Evolutionary conservation across 1,140 invertebrate genomes (phyloP), one percentile per base, ranked within the genome.

Genomic region (Lanistes nyassanus): DNA sequence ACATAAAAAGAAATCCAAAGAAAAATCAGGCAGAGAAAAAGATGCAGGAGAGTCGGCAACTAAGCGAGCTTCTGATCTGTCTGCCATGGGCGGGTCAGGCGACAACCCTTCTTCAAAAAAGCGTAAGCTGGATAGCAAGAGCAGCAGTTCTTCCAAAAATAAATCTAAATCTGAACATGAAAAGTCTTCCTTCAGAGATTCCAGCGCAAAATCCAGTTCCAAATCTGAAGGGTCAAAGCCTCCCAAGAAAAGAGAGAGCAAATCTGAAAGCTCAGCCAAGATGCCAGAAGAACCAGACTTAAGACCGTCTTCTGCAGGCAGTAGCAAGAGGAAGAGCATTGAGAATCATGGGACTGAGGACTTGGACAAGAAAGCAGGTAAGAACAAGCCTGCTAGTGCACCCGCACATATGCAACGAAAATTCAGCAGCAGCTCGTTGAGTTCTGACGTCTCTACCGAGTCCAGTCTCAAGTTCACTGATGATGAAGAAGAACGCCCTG

Each of bases 391-490:
- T 16, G 4, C 31, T n/a, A 26, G 19, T 19, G 16, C 13, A 21
- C 29, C 53, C 31, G 42, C 29, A n/a, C 31, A 58, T 34, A 31
- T n/a, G 6, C 23, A 4, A 6, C 31, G 70, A 7, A 72, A 55
- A 21, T 42, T n/a, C 34, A 72, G 70, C 47, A 9, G 3, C 51
- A 36, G 70, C 42, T 72, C 70, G 31, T 23, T 21, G 26, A 72
- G 53, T 60, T 72, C 70, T 16, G 26, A 9, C 0, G 55, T 72
- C 34, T 72, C 70, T 21, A 70, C 68, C 53, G 68, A 53, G 23
- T 70, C 68, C n/a, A 72, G 70, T n/a, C 70, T 72, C 23, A 37
- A 62, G 5, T 72, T 72, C 56, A 60, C 70, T 2, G 68, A 56
- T 42, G 70, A 72, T n/a, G 70, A 72, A 4, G 70, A 72, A 56